Percentiles rank a stretch among this genome's conserved stretches.
Conservation (phyloP, 2,888 invertebrate species). For the Listrodromus nycthemerus region DNA sequence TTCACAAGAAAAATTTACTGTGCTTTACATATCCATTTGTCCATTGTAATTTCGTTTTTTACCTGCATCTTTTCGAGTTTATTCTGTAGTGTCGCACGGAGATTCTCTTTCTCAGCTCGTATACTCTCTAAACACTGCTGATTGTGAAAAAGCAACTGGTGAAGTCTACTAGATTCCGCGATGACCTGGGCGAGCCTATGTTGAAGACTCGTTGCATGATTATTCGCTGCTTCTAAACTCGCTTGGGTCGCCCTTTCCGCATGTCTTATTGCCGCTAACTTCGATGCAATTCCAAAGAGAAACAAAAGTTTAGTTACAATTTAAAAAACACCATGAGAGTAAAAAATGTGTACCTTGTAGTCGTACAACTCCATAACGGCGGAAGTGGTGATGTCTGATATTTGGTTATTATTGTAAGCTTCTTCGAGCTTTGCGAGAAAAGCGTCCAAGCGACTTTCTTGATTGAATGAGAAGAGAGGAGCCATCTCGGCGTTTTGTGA, state of each 20-base stretch:
- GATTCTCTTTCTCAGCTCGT: constrained; percentile 79
- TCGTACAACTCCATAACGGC: constrained; percentile 91
- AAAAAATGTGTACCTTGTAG: constrained; percentile 85
- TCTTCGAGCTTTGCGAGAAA: constrained; percentile 85
- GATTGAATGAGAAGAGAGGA: constrained; percentile 83
- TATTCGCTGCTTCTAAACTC: constrained; percentile 86
- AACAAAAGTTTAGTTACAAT: no score
- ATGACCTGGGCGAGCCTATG: constrained; percentile 85
- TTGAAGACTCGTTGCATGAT: constrained; percentile 85
- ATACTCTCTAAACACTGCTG: constrained; percentile 85
- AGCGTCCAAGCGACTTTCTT: constrained; percentile 86
- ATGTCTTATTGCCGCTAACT: constrained; percentile 86
- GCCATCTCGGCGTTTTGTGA: constrained; percentile 78
- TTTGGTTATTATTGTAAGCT: constrained; percentile 85
- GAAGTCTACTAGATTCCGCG: constrained; percentile 85
- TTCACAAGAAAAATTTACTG: neutral
- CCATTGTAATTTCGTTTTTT: constrained; percentile 5
- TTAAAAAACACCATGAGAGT: neutral
- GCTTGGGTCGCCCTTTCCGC: constrained; percentile 85
- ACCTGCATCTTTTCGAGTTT: constrained; percentile 76
- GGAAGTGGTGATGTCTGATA: constrained; percentile 87
- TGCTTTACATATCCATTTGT: neutral
- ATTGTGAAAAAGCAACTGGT: constrained; percentile 85
- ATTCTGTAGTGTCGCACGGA: constrained; percentile 75
- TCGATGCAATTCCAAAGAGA: neutral